Base-by-base conservation (phyloP, 2,113 vertebrate species). In the Capricornis sumatraensis region DNA sequence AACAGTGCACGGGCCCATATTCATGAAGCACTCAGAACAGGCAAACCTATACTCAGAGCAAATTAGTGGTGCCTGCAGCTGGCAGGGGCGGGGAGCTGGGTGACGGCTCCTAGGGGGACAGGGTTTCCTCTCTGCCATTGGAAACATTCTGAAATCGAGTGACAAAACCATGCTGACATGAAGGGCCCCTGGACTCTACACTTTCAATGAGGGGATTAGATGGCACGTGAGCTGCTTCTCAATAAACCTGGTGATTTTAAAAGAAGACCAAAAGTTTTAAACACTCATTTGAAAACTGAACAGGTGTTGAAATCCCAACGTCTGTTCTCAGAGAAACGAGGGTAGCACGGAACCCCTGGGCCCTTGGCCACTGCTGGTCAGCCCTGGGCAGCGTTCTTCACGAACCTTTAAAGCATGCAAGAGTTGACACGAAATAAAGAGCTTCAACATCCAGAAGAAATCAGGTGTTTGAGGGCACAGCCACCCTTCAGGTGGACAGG, bases 201-300 rank as follows among this genome's bases (percentile, higher is more conserved):
- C 52, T 85, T 91, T 25, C 90, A 62, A 47, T 53, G 21, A 95
- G 21, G 15, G 2, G 45, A 81, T 5, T 55, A 12, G 11, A 71
- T 28, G 30, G 27, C 43, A 85, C 14, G 25, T 33, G 60, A 89
- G 27, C 53, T 84, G 74, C 12, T 74, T 76, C 55, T 94, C 53
- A 19, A 82, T 87, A 92, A 71, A 94, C 25, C 40, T 92, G 5
- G 36, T 67, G 82, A 28, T 71, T 79, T 7, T 90, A 94, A 94
- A 88, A 87, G n/a, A 43, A 71, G 50, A 30, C 15, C 7, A 58
- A 53, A 78, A 10, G 19, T 62, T 76, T 74, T 83, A 19, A 53
- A 96, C 76, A 60, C 30, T 71, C 40, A 62, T 76, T 57, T 93
- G 53, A 84, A 79, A 93, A 96, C 23, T 87, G 33, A 83, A 64